phyloP scores from a whole-genome alignment of 2,888 invertebrate genomes.

The Mactromeris polynyma region DNA sequence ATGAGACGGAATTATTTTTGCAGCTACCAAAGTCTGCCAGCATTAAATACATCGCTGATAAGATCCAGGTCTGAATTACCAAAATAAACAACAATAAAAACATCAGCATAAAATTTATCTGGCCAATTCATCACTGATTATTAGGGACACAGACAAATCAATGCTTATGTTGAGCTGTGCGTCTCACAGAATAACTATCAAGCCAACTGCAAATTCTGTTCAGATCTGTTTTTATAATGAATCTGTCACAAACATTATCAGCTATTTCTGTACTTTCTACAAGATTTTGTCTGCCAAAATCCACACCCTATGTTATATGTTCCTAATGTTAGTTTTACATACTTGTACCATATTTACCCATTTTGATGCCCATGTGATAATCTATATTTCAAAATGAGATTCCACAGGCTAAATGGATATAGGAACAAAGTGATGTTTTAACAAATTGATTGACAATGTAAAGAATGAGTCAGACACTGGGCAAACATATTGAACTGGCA shows the following conservation, averaged over 20 bases:
- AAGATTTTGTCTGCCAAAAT: background rate
- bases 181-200: background rate
- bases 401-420: too few relatives aligned
- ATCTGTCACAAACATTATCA: conserved; percentile 1
- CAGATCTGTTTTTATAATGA: background rate
- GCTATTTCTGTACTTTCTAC: background rate
- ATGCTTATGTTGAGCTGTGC: conserved; percentile 5
- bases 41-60: background rate
- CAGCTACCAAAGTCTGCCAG: background rate
- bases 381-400: too few relatives aligned
- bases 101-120: background rate
- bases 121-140: background rate
- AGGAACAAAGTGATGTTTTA: too few relatives aligned
- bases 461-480: too few relatives aligned
- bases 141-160: conserved; percentile 5
- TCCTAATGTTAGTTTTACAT: background rate
- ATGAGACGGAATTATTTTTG: background rate
- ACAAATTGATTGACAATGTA: too few relatives aligned
- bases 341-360: background rate
- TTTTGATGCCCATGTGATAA: background rate
- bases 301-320: background rate
- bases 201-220: background rate
- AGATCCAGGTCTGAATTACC: background rate
- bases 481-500: too few relatives aligned
- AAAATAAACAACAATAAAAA: conserved; percentile 10